Evolutionary conservation across 2,797 vertebrate species (phyloP).

Genomic region (Meda fulgida): DNA sequence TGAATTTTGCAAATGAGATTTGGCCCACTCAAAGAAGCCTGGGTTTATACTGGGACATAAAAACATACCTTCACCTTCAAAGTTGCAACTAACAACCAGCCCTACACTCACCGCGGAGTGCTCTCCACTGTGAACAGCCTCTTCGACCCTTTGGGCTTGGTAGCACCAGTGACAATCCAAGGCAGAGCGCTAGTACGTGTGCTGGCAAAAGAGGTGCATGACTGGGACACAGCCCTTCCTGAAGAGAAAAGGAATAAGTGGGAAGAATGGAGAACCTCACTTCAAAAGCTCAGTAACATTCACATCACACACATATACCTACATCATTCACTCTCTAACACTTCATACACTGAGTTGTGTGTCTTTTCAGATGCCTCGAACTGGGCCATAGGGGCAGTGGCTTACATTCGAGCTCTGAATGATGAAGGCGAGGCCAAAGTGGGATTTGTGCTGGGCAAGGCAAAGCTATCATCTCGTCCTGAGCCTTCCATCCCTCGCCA

Average conservation of each 20-base stretch:
- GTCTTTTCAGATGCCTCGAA: conserved; percentile 48
- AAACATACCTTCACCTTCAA: conserved; percentile 42
- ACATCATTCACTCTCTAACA: neutral
- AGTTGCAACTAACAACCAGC: neutral
- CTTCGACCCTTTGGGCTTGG: conserved; percentile 45
- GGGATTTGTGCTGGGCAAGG: conserved; percentile 50
- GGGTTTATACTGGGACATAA: conserved; percentile 24
- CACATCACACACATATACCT: conserved; percentile 18
- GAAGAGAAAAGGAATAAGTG: neutral
- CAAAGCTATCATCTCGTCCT: conserved; percentile 36
- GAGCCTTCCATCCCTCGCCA: conserved; percentile 47
- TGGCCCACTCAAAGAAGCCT: conserved; percentile 9
- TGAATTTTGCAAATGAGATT: neutral
- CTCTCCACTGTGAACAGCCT: conserved; percentile 19
- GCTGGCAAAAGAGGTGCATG: neutral
- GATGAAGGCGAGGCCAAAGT: neutral
- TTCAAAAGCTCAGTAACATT: conserved; percentile 20
- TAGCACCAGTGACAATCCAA: conserved; percentile 28
- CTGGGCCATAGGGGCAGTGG: conserved; percentile 3
- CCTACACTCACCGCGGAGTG: conserved; percentile 22
- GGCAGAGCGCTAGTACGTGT: conserved; percentile 36
- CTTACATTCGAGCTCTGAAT: neutral
- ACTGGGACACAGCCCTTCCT: conserved; percentile 28
- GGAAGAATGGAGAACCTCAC: conserved; percentile 36
- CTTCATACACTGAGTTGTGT: conserved; percentile 40